These are phyloP conservation scores for Trichomalopsis sarcophagae DNA, from an alignment of 1,140 invertebrate genomes.

Conservation along the genomic window DNA sequence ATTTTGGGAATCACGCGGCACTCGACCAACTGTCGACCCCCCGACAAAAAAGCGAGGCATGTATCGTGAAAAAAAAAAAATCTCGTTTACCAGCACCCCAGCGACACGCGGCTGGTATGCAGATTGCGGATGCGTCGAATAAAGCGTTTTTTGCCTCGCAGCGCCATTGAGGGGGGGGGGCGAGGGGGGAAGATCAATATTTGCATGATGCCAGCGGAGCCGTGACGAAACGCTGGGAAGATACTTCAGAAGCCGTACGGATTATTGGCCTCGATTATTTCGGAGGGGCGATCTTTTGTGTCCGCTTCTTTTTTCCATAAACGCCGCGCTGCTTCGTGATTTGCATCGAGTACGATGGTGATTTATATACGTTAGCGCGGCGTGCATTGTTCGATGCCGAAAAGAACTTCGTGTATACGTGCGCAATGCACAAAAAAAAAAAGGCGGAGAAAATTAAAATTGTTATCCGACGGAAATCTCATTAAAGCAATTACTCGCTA, in stretches of 20 bases:
- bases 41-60: conserved; percentile 17
- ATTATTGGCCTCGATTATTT: conserved; percentile 59
- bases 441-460: neutral
- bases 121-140: conserved; percentile 62
- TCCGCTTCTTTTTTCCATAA: neutral
- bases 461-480: neutral
- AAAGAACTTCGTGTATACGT: neutral
- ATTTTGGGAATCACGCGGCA: conserved; percentile 67
- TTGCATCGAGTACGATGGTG: conserved; percentile 23
- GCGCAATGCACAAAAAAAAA: neutral
- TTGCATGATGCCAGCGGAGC: conserved; percentile 67
- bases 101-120: conserved; percentile 44
- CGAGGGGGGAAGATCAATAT: conserved; percentile 64
- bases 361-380: conserved; percentile 32
- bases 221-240: conserved; percentile 66
- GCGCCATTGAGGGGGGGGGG: conserved; percentile 20
- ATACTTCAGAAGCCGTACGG: conserved; percentile 41
- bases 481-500: neutral
- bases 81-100: conserved; percentile 46
- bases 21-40: conserved; percentile 64
- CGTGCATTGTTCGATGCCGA: neutral
- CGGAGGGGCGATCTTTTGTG: conserved; percentile 29
- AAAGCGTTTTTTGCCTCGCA: conserved; percentile 23
- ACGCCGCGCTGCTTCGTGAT: neutral
- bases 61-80: conserved; percentile 56